phyloP scores from a whole-genome alignment of 2,888 invertebrate genomes.

The Amorpha juglandis region DNA sequence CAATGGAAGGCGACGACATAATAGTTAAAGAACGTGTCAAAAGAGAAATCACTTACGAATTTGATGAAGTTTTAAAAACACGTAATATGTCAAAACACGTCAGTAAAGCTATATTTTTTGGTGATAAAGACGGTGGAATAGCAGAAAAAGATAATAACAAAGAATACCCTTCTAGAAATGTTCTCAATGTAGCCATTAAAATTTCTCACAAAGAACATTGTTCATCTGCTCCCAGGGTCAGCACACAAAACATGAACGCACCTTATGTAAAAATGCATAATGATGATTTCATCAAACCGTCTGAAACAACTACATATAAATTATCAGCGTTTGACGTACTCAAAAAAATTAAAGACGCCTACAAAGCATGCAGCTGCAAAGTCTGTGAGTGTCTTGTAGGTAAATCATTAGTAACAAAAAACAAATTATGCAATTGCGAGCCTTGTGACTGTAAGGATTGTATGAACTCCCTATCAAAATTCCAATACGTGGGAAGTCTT shows the following conservation, averaged over 20 bases:
- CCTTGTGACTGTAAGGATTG: slow-evolving; percentile 56
- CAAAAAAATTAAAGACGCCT: slow-evolving; percentile 61
- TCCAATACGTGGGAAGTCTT: slow-evolving; percentile 4
- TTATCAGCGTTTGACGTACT: slow-evolving; percentile 54
- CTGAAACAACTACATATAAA: slow-evolving; percentile 5
- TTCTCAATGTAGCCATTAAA: not conserved
- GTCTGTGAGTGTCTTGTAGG: slow-evolving; percentile 64
- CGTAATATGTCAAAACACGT: not conserved
- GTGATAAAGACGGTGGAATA: not conserved
- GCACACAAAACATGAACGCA: slow-evolving; percentile 58
- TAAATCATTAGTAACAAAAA: slow-evolving; percentile 36
- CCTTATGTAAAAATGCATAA: slow-evolving; percentile 50
- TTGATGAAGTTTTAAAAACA: slow-evolving; percentile 25
- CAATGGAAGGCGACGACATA: slow-evolving; percentile 8
- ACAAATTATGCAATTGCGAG: slow-evolving; percentile 49
- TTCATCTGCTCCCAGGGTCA: slow-evolving; percentile 49
- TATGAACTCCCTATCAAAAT: slow-evolving; percentile 32
- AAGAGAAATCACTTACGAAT: slow-evolving; percentile 28
- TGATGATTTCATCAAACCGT: slow-evolving; percentile 30
- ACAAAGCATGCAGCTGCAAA: slow-evolving; percentile 70
- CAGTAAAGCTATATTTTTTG: not conserved
- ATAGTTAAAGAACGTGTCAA: slow-evolving; percentile 27
- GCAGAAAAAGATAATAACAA: not conserved
- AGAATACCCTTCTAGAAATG: slow-evolving; percentile 22
- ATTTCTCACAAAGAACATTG: slow-evolving; percentile 31